Base-by-base conservation (phyloP, 2,888 invertebrate species). In the Ecdyonurus torrentis region DNA sequence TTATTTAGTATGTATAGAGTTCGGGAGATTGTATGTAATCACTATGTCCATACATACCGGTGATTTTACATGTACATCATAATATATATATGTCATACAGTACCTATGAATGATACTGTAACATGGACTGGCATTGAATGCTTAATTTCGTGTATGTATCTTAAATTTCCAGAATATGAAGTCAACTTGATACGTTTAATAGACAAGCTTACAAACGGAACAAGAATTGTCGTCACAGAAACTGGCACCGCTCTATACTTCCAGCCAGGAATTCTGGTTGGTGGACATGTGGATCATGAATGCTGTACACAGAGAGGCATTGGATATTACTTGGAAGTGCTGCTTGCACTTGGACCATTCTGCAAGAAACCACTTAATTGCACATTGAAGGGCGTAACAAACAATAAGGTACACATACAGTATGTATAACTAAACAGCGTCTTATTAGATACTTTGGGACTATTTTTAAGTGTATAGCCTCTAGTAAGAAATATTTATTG, bases 131-230 rank as follows among this genome's bases (percentile, higher is more conserved):
- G 22, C 10, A 59, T 61, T 64, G 1, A n/a, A n/a, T n/a, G n/a
- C n/a, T n/a, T n/a, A n/a, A n/a, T n/a, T n/a, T n/a, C n/a, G n/a
- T n/a, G n/a, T n/a, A n/a, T n/a, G n/a, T n/a, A n/a, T n/a, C n/a
- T n/a, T n/a, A n/a, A n/a, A 65, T 63, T 74, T 74, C 25, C 71
- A 80, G 94, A 94, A 72, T 91, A 83, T 72, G 96, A 97, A 81
- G 85, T 93, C 19, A 91, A 84, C 75, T 81, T 99, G 62, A 85
- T 99, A 64, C 81, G 92, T 58, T 77, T 99, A 19, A 72, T 99
- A 63, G 97, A 97, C 71, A 92, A 91, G 78, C 77, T 99, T 19
- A 95, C 97, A 55, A 98, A 98, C 78, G 99, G 98, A 15, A 87
- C 92, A 0, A 81, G 83, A 67, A 86, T 96, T 64, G 90, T 94